Base-by-base conservation (phyloP, 2,888 invertebrate species). In the Polydrusus tereticollis region DNA sequence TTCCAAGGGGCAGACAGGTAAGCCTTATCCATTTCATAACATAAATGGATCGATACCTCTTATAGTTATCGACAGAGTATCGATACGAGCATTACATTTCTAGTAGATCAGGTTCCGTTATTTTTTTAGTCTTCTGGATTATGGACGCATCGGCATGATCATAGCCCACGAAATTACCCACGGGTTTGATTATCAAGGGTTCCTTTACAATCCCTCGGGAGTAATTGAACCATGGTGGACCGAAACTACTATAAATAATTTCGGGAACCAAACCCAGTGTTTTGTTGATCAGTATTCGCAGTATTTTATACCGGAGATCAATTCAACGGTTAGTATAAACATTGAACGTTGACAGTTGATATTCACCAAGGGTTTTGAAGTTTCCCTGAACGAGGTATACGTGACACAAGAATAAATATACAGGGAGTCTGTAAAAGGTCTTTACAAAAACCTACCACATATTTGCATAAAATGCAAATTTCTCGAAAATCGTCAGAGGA, bases 131-230 rank as follows among this genome's bases (percentile, higher is more conserved):
- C 80, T 87, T 8, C 80, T 89, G 79, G 88, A 89, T 78, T 89
- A 88, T 77, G 87, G 88, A 8, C 85, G 88, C 55, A 87, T 89
- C 52, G 89, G 89, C 10, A 86, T 87, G 10, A 86, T 89, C 1
- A 88, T 89, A 26, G 89, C 89, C 0, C 89, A 89, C 76, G 89
- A 89, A 80, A 88, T 89, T 16, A 88, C 88, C 0, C 89, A 89
- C 76, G 88, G 87, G 16, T 86, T 85, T 69, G 86, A 86, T 71
- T 76, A 60, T 12, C 77, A 77, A 29, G 86, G 86, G 1, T 79
- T 76, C 60, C 72, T 75, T 3, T 91, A 89, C 82, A 89, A 91
- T 81, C 87, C 87, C 77, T 83, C 89, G 71, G 91, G 91, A 1
- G 87, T 79, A 0, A 74, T 74, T 41, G 81, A 38, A 72, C 79